Evolutionary conservation across 1,140 invertebrate species (phyloP).

Genomic region (Meloidogyne chitwoodi): DNA sequence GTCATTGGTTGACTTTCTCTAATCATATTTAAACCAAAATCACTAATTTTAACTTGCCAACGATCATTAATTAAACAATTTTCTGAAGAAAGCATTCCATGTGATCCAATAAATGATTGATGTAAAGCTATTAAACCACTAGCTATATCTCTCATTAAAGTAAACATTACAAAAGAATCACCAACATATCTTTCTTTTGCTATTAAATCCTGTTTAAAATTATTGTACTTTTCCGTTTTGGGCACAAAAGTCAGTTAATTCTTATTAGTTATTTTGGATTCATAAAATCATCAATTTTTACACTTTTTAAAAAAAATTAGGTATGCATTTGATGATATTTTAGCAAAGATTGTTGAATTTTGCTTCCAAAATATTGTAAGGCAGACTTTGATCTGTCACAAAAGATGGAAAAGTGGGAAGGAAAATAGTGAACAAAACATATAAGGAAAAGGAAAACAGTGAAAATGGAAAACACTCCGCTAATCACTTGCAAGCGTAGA

Average conservation of each 20-base stretch:
- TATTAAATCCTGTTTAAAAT: slow-evolving; percentile 72
- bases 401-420: too few relatives aligned
- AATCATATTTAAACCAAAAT: slow-evolving; percentile 41
- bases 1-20: slow-evolving; percentile 27
- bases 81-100: slow-evolving; percentile 31
- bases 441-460: too few relatives aligned
- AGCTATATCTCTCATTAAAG: slow-evolving; percentile 82
- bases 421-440: too few relatives aligned
- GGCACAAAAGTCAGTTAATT: neutral
- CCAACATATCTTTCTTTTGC: slow-evolving; percentile 85
- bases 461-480: too few relatives aligned
- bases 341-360: too few relatives aligned
- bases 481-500: too few relatives aligned
- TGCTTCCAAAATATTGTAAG: too few relatives aligned
- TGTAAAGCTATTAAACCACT: slow-evolving; percentile 60
- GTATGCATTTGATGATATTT: too few relatives aligned
- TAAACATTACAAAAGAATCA: slow-evolving; percentile 88
- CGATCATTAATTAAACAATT: slow-evolving; percentile 45
- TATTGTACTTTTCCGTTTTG: neutral
- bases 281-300: too few relatives aligned
- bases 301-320: too few relatives aligned
- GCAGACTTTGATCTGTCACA: too few relatives aligned
- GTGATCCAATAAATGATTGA: slow-evolving; percentile 15
- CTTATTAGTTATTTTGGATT: too few relatives aligned
- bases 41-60: slow-evolving; percentile 44